Conservation (phyloP, 2,888 invertebrate species). For the Tineola bisselliella region DNA sequence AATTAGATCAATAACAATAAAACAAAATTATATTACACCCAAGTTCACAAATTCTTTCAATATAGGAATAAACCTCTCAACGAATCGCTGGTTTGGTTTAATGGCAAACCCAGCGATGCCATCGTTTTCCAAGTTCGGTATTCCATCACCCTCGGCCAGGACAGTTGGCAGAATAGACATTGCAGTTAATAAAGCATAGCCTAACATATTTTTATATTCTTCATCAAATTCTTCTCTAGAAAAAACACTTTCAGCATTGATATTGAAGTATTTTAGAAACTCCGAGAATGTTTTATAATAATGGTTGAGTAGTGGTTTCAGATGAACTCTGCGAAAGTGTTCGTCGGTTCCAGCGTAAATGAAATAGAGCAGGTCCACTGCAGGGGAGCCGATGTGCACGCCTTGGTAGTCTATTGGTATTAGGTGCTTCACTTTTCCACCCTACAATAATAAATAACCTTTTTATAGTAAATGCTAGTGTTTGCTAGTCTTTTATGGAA, state of each 20-base stretch:
- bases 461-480: no score
- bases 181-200: not conserved
- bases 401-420: slow-evolving; percentile 14
- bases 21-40: not conserved
- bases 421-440: slow-evolving; percentile 10
- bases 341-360: slow-evolving; percentile 14
- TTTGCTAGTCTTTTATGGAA: no score
- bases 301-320: not conserved
- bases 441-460: not conserved
- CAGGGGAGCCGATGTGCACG: not conserved
- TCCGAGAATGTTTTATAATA: not conserved
- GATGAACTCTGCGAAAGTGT: slow-evolving; percentile 2
- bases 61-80: not conserved
- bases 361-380: slow-evolving; percentile 13
- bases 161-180: slow-evolving; percentile 3
- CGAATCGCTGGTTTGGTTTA: slow-evolving; percentile 1
- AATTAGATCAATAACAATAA: not conserved
- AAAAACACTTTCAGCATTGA: not conserved
- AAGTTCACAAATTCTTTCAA: not conserved
- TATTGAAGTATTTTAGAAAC: not conserved
- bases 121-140: not conserved
- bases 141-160: not conserved
- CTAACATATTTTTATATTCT: slow-evolving; percentile 17
- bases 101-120: slow-evolving; percentile 6
- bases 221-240: slow-evolving; percentile 8